Evolutionary conservation across 2,797 vertebrate genomes (phyloP), one percentile per base, ranked within the genome.

Genomic region (Crypturellus tataupa): DNA sequence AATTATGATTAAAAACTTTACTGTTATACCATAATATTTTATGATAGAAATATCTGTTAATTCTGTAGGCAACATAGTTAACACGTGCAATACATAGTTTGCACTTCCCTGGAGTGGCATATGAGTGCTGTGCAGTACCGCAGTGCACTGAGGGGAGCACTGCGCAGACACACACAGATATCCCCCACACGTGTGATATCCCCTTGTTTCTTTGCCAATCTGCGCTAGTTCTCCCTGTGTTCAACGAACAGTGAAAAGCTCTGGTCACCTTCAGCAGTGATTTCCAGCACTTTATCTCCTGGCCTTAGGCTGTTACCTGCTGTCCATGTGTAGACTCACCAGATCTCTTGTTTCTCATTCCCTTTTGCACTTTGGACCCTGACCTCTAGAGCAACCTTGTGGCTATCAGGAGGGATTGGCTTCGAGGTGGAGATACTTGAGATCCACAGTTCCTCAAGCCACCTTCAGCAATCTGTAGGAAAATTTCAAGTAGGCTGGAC

Each of bases 231-330:
- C 93, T 95, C 94, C 91, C 85, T 71, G 91, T 1, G 49, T 94
- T 90, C 78, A 90, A 94, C 4, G 78, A 85, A 44, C 80, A 49
- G 42, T 68, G 85, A 93, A 89, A 94, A 96, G 92, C 64, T 94
- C 80, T 71, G 94, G 89, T 96, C 95, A 96, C 91, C 80, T 86
- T 92, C 94, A 94, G 94, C 89, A 96, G 87, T 95, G 92, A 92
- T 91, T 91, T 94, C 91, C 94, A 94, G 95, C 83, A 91, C 92
- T 95, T 93, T 93, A 93, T 95, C 91, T 96, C 95, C 94, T 92
- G 93, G 91, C 93, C 94, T 93, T 87, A 94, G 89, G 86, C 87
- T 93, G 86, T 90, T 94, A 94, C 91, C 96, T 80, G 80, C 88
- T 46, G 86, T 51, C 93, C 73, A 77, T 60, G 62, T 94, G 91